Base-by-base conservation (phyloP, 1,140 invertebrate genomes). In the Aethina tumida region DNA sequence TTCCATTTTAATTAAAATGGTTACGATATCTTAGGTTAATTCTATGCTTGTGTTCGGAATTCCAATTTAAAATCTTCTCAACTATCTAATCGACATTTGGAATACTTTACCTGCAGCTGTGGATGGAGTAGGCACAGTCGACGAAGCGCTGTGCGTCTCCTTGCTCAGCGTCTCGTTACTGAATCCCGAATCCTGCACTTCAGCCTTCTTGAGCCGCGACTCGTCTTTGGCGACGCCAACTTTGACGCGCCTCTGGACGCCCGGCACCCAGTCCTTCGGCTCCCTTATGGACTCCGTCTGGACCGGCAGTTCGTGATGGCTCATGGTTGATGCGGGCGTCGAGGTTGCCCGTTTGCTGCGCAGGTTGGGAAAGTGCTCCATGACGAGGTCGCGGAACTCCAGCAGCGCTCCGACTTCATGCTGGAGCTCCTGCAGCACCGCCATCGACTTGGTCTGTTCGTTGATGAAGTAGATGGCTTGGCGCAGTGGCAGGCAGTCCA, bases 311-410 rank as follows among this genome's bases (percentile, higher is more conserved):
- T 35, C 43, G 34, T 37, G 47, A 30, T 27, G 36, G 10, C 39
- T 41, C 49, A 54, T 58, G 39, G 64, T 63, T n/a, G 32, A 60
- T 26, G 43, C 60, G 10, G 65, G 58, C 41, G 64, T 65, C n/a
- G 64, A 63, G 20, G 59, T 58, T 42, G 64, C 59, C 74, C 69
- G 68, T 69, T 87, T 86, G 52, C 76, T 77, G 56, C 83, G 76
- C 55, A 89, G 74, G 69, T 88, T 85, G 47, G 86, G 86, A 68
- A 89, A 88, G 44, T 84, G 83, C 73, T 88, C 83, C 72, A 89
- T 85, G 69, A 90, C 84, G 71, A 88, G 73, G 66, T 88, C 83
- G 66, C 85, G 79, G 62, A 90, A 90, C 65, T 88, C 84, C 62
- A 89, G 74, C 40, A 90, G 64, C 42, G 84, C 84, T 29, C 84